Percentiles rank a stretch among this genome's conserved stretches.
phyloP scores from a whole-genome alignment of 2,797 vertebrate genomes.

The Brachyrhaphis roseni region DNA sequence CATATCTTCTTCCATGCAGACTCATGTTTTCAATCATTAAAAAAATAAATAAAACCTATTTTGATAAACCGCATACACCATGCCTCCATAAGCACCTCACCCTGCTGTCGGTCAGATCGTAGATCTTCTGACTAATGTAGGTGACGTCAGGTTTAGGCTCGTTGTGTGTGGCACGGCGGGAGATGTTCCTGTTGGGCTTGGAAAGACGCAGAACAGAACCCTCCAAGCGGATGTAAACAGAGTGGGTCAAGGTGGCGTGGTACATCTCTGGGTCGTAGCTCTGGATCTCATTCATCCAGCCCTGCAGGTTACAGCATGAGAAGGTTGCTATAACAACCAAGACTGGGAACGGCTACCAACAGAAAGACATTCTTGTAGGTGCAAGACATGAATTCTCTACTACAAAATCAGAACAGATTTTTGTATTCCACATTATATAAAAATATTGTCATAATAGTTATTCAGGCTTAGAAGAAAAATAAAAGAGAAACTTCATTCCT shows the following conservation, averaged over 20 bases:
- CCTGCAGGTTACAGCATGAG: slow-evolving; percentile 71
- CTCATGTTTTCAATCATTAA: slow-evolving; percentile 1
- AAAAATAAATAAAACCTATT: slow-evolving; percentile 7
- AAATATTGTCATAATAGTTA: slow-evolving; percentile 1
- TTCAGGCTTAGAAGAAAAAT: not conserved
- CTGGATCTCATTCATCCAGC: slow-evolving; percentile 99
- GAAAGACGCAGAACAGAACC: slow-evolving; percentile 93
- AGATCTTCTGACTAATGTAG: slow-evolving; percentile 98
- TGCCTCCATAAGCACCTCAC: slow-evolving; percentile 69
- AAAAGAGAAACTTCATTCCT: slow-evolving; percentile 4
- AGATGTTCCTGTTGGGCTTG: slow-evolving; percentile 95
- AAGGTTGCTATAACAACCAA: not conserved
- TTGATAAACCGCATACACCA: not conserved
- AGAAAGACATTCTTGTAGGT: not conserved
- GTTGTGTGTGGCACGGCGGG: slow-evolving; percentile 92
- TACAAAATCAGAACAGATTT: not conserved
- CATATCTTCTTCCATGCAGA: slow-evolving; percentile 3
- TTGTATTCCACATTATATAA: not conserved
- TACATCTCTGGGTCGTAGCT: slow-evolving; percentile 97
- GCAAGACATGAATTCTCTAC: not conserved
- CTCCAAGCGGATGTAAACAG: slow-evolving; percentile 93
- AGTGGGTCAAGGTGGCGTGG: slow-evolving; percentile 96
- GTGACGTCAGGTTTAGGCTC: slow-evolving; percentile 93
- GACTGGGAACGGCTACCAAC: not conserved
- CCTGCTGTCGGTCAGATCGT: slow-evolving; percentile 94